phyloP scores from a whole-genome alignment of 2,113 vertebrate species.

The Garra rufa region DNA sequence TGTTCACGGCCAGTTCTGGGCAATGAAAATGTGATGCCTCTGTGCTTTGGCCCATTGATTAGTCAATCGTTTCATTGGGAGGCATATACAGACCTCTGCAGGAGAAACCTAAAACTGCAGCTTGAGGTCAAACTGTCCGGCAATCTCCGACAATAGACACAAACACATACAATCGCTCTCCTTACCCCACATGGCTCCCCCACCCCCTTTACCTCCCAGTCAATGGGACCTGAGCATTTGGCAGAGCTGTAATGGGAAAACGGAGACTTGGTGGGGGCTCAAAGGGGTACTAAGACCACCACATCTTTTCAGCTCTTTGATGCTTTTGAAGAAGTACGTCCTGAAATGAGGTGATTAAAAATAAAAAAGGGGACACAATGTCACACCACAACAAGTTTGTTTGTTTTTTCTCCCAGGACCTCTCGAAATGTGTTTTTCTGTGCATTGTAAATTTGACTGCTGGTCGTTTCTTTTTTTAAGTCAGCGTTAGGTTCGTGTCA shows the following conservation, averaged over 20 bases:
- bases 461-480: background rate
- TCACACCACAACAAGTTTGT: background rate
- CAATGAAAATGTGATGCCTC: conserved; percentile 57
- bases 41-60: conserved; percentile 44
- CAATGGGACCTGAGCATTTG: conserved; percentile 83
- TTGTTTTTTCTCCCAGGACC: background rate
- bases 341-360: conserved; percentile 49
- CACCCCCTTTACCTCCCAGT: conserved; percentile 63
- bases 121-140: conserved; percentile 15
- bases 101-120: conserved; percentile 46
- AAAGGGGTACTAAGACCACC: conserved; percentile 79
- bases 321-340: conserved; percentile 65
- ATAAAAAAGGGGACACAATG: background rate
- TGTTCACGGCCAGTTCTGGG: background rate
- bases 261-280: conserved; percentile 77
- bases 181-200: conserved; percentile 53
- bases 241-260: conserved; percentile 76
- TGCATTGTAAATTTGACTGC: background rate
- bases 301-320: conserved; percentile 47
- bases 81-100: conserved; percentile 55
- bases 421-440: no score
- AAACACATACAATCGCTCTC: background rate
- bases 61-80: background rate
- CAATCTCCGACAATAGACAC: conserved; percentile 25
- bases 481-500: background rate